Evolutionary conservation across 2,113 vertebrate genomes (phyloP).

Genomic region (Opisthocomus hoazin): DNA sequence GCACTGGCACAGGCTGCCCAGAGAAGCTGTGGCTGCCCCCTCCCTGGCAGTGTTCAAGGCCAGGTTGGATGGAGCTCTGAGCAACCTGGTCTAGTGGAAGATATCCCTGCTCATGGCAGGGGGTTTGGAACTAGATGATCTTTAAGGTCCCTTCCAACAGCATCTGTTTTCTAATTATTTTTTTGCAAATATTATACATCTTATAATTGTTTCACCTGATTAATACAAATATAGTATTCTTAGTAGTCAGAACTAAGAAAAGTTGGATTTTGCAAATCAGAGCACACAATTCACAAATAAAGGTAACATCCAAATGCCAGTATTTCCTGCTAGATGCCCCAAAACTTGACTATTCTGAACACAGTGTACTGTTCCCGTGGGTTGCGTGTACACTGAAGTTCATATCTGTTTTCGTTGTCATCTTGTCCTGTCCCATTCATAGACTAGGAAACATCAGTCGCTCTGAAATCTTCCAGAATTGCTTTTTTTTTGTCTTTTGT

Average conservation of each 20-base stretch:
- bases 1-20: too few relatives aligned
- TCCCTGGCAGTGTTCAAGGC: too few relatives aligned
- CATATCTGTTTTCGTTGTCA: neutral
- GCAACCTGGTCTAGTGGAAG: too few relatives aligned
- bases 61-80: too few relatives aligned
- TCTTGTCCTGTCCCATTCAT: neutral
- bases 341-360: neutral
- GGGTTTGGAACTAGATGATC: too few relatives aligned
- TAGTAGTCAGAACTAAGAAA: neutral
- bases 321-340: neutral
- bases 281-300: neutral
- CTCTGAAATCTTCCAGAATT: neutral
- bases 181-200: neutral
- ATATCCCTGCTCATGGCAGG: too few relatives aligned
- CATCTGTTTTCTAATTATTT: neutral
- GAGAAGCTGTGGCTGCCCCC: too few relatives aligned
- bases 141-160: too few relatives aligned
- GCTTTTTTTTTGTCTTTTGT: neutral
- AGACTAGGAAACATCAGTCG: neutral
- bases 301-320: neutral
- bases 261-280: neutral
- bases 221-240: neutral
- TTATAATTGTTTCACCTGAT: neutral
- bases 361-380: neutral
- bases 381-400: neutral